Conservation (phyloP, 2,888 invertebrate genomes). For the Calameuta filiformis region DNA sequence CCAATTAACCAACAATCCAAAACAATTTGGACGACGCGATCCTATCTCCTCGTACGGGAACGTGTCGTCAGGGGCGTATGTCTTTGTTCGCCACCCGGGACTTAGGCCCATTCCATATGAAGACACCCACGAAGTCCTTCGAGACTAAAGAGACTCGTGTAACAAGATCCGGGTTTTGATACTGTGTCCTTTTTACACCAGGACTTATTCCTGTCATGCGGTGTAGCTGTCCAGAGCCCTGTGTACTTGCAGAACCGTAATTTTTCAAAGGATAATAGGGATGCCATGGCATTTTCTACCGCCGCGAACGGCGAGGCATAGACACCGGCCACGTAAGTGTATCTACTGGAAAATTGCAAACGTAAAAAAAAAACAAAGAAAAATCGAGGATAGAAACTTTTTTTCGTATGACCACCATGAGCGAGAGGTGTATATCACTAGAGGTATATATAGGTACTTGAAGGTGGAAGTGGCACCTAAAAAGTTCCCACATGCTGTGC, state of each 20-base stretch:
- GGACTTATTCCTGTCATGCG: slow-evolving; percentile 4
- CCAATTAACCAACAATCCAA: slow-evolving; percentile 64
- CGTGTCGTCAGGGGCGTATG: slow-evolving; percentile 27
- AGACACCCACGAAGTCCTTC: slow-evolving; percentile 27
- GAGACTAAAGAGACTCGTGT: slow-evolving; percentile 37
- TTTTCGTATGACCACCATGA: neutral
- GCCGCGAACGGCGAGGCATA: neutral
- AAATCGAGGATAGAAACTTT: neutral
- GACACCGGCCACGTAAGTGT: neutral
- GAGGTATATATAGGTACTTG: neutral
- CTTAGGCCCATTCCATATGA: slow-evolving; percentile 34
- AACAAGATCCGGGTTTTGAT: slow-evolving; percentile 43
- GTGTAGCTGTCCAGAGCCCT: neutral
- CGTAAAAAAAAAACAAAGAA: neutral
- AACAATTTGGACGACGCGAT: slow-evolving; percentile 61
- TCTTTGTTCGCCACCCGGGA: slow-evolving; percentile 36
- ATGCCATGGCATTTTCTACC: neutral
- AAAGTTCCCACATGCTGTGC: slow-evolving; percentile 37
- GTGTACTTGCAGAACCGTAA: slow-evolving; percentile 21
- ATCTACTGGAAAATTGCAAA: neutral
- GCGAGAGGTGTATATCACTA: neutral
- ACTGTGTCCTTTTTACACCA: slow-evolving; percentile 22
- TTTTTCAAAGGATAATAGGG: slow-evolving; percentile 8
- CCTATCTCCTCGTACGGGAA: slow-evolving; percentile 40
- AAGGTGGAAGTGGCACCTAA: neutral